Evolutionary conservation across 2,113 vertebrate genomes (phyloP), one percentile per base, ranked within the genome.

Genomic region (Ursus arctos): DNA sequence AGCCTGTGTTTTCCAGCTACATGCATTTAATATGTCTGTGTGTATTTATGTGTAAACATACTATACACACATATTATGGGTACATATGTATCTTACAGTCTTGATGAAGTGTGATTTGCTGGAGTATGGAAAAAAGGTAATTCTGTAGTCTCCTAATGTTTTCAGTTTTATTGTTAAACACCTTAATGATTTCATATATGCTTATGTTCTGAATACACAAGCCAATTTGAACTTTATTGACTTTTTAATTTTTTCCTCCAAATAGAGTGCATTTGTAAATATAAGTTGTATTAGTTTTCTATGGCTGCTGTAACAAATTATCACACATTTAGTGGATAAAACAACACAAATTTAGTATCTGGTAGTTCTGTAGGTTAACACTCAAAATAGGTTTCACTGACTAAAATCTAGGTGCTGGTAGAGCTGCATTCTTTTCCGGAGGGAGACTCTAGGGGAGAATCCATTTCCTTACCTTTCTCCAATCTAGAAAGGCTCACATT

Each of bases 1-100:
- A 90, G 14, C 31, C 47, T 53, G 6, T 90, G 4, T 26, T 88
- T 94, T 95, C 88, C 95, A 96, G 15, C 8, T 55, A 6, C 26
- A 83, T 71, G 2, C 11, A 33, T 76, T 79, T 72, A 55, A 77
- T 91, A 13, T 51, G 11, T 69, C 6, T 13, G 0, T 72, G 22
- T 72, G 22, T 87, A 3, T 4, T 1, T 76, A 5, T 4, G 1
- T 43, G 22, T 77, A 0, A 24, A 53, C 11, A 18, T 31, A 40
- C 82, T 11, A 28, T 31, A 5, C 57, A 96, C 0, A 26, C 55
- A 65, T 53, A 47, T 24, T 61, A 22, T 59, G 22, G 26, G 7
- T 61, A 53, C 3, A 3, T 14, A 15, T 13, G 43, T 76, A 28
- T 79, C 9, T 53, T 14, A 61, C 21, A 61, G 43, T 71, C 12